Conservation (phyloP, 23 tunicate genomes). For the Halocynthia roretzi region DNA sequence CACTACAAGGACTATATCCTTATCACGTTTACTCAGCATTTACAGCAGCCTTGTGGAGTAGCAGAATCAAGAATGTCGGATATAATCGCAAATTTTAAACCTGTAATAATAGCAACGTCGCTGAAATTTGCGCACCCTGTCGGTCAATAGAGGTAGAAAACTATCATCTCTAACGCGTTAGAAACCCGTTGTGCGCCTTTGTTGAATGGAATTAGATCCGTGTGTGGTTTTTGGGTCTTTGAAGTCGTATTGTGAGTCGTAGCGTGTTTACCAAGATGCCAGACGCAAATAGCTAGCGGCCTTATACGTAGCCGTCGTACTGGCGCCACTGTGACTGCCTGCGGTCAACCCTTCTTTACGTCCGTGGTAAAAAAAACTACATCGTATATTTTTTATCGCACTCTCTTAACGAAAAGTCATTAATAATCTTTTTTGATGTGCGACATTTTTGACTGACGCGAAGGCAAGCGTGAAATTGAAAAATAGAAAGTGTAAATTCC, state of each 20-base stretch:
- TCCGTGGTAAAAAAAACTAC: no score
- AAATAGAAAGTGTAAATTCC: no score
- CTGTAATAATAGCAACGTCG: background rate
- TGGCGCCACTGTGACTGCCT: constrained; percentile 25
- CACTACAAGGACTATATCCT: no score
- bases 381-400: no score
- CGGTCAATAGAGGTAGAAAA: background rate
- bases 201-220: background rate
- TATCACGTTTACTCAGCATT: no score
- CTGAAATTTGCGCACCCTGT: background rate
- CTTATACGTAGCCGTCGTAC: constrained; percentile 7
- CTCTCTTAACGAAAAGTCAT: no score
- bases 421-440: no score
- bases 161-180: background rate
- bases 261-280: constrained; percentile 18
- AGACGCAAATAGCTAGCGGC: constrained; percentile 35
- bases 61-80: no score
- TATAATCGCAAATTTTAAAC: no score
- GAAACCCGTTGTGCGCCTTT: background rate
- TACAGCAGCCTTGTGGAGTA: no score
- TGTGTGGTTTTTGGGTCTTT: background rate
- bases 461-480: no score
- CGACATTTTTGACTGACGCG: no score
- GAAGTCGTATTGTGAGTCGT: background rate
- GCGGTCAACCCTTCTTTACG: constrained; percentile 7